Conservation (phyloP, 2,888 invertebrate genomes). For the Ormyrus pomaceus region DNA sequence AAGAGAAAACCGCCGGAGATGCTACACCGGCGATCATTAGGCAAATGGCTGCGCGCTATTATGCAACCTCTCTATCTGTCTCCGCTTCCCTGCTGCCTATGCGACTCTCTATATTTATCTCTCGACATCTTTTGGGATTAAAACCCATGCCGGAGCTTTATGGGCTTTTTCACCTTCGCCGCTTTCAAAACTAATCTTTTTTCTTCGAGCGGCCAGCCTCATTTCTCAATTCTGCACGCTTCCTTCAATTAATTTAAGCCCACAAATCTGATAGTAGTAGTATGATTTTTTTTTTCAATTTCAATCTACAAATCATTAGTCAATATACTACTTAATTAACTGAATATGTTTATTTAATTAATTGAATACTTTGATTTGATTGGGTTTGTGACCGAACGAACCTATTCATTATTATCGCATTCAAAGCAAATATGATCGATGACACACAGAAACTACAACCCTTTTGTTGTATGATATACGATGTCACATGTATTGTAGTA, state of each 20-base stretch:
- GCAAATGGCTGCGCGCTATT: constrained; percentile 68
- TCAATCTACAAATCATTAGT: too few relatives aligned
- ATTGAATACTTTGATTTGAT: constrained; percentile 26
- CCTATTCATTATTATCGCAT: constrained; percentile 5
- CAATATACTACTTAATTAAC: constrained; percentile 5
- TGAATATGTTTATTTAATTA: constrained; percentile 16
- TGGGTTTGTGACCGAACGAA: constrained; percentile 5
- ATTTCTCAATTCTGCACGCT: too few relatives aligned
- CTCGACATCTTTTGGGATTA: neutral
- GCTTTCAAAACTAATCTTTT: too few relatives aligned
- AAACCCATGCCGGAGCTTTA: too few relatives aligned
- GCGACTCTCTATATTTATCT: constrained; percentile 27
- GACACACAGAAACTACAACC: neutral
- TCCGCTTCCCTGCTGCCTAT: neutral
- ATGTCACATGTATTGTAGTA: too few relatives aligned
- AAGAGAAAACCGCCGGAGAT: constrained; percentile 15
- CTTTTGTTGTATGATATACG: constrained; percentile 21
- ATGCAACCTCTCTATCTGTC: constrained; percentile 58
- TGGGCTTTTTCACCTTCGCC: too few relatives aligned
- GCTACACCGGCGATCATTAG: constrained; percentile 68
- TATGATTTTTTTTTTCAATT: too few relatives aligned
- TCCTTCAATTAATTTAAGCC: too few relatives aligned
- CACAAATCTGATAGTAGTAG: too few relatives aligned
- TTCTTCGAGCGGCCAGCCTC: too few relatives aligned
- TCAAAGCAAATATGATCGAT: constrained; percentile 8